Conservation (phyloP, 1,140 invertebrate genomes). For the Aphaenogaster rudis region DNA sequence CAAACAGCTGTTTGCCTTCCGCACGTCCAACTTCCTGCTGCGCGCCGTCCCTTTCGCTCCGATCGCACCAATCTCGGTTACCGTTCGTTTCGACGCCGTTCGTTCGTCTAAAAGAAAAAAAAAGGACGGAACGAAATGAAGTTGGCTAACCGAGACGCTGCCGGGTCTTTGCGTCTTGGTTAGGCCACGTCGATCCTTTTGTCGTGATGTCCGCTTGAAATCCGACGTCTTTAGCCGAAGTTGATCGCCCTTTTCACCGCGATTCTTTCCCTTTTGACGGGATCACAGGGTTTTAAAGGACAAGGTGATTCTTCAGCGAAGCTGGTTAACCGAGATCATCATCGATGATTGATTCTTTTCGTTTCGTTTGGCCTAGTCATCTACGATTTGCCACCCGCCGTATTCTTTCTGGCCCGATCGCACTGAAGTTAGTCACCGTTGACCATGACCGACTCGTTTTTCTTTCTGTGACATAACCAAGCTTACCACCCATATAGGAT, state of each 20-base stretch:
- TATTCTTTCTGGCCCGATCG: background rate
- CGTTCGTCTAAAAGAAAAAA: background rate
- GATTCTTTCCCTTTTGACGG: background rate
- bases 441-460: background rate
- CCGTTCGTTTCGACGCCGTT: background rate
- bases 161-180: background rate
- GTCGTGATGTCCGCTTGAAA: background rate
- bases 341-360: background rate
- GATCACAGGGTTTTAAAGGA: background rate
- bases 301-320: background rate
- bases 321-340: background rate
- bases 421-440: background rate
- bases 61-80: slow-evolving; percentile 25
- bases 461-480: slow-evolving; percentile 7
- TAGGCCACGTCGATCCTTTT: slow-evolving; percentile 31
- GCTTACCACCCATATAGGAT: no score
- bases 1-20: slow-evolving; percentile 86
- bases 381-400: background rate
- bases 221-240: background rate
- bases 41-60: slow-evolving; percentile 45
- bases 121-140: background rate
- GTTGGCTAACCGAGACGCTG: background rate
- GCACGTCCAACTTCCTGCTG: slow-evolving; percentile 65
- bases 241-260: background rate
- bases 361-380: background rate